Evolutionary conservation across 2,113 vertebrate genomes (phyloP).

Genomic region (Hippocampus zosterae): DNA sequence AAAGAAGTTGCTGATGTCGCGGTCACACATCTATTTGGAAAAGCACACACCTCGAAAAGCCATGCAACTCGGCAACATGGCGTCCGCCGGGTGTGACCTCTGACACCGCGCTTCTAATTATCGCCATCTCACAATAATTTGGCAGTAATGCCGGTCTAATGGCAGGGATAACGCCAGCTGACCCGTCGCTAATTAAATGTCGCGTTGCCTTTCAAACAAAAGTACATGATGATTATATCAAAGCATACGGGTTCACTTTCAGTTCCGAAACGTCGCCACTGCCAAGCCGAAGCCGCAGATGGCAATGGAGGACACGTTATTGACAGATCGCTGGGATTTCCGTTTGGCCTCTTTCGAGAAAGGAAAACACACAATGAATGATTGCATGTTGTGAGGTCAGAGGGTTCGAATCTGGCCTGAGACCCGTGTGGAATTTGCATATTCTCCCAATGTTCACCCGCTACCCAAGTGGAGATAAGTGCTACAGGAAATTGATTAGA

Average conservation of each 20-base stretch:
- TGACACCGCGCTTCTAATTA: slow-evolving; percentile 50
- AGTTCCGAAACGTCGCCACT: slow-evolving; percentile 4
- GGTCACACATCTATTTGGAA: neutral
- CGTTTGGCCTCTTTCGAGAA: neutral
- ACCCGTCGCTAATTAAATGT: slow-evolving; percentile 57
- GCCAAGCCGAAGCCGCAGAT: neutral
- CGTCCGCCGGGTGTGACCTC: slow-evolving; percentile 29
- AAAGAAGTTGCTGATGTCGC: neutral
- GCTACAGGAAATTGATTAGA: too few relatives aligned
- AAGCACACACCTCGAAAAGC: neutral
- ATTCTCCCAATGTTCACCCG: too few relatives aligned
- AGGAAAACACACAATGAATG: too few relatives aligned
- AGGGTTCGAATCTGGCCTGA: too few relatives aligned
- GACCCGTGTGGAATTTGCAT: too few relatives aligned
- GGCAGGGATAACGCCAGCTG: slow-evolving; percentile 48
- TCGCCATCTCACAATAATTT: slow-evolving; percentile 27
- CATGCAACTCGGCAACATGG: slow-evolving; percentile 14
- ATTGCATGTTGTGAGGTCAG: too few relatives aligned
- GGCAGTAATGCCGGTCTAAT: slow-evolving; percentile 45
- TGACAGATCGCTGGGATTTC: neutral
- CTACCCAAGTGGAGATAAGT: too few relatives aligned
- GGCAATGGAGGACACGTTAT: neutral
- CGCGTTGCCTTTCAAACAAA: slow-evolving; percentile 42
- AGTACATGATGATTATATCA: slow-evolving; percentile 56
- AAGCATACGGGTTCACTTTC: slow-evolving; percentile 42